A percentile compares a stretch with the other conserved stretches of the same genome.
Conservation (phyloP, 1,140 invertebrate species). For the Conus ventricosus region DNA sequence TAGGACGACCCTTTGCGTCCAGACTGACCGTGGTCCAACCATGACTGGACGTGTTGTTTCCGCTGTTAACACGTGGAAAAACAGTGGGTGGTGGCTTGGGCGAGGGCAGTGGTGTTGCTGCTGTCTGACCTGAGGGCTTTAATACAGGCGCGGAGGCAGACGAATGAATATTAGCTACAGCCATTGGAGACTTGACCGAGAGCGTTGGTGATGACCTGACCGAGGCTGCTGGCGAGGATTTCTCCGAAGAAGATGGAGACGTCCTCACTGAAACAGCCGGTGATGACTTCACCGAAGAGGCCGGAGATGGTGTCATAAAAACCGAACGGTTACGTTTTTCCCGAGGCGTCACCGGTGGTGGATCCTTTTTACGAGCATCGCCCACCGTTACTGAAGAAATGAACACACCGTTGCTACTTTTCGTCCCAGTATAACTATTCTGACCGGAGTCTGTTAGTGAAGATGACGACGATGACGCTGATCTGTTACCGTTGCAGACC, state of each 20-base stretch:
- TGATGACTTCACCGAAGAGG: neutral
- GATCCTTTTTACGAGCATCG: neutral
- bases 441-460: neutral
- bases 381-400: neutral
- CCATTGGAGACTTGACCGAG: neutral
- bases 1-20: neutral
- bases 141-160: neutral
- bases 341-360: slow-evolving; percentile 1
- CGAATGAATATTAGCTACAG: neutral
- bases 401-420: neutral
- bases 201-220: neutral
- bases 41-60: neutral
- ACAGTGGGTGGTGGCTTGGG: neutral
- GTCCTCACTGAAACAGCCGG: neutral
- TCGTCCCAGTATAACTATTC: neutral
- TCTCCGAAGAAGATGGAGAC: neutral
- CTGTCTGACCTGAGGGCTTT: neutral
- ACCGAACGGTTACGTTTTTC: neutral
- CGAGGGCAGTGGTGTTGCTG: neutral
- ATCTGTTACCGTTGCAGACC: neutral
- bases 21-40: neutral
- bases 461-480: neutral
- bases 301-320: neutral
- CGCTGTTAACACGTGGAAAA: neutral
- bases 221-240: neutral